Evolutionary conservation across 1,140 invertebrate genomes (phyloP).

Genomic region (Aphis gossypii): DNA sequence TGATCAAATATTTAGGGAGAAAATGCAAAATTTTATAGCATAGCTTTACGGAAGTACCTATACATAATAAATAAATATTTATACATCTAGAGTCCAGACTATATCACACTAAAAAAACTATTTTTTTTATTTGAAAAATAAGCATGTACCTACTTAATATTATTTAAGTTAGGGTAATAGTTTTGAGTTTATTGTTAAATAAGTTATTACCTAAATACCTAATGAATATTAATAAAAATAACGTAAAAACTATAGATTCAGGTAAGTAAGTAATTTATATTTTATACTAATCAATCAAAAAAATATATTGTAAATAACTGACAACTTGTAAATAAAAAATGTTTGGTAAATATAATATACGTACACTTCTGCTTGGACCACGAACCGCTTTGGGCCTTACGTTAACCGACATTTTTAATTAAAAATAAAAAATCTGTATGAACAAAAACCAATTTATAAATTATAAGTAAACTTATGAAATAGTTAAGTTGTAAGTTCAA

Average conservation of each 20-base stretch:
- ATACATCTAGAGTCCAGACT: too few relatives aligned
- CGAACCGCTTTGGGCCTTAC: background rate
- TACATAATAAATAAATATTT: background rate
- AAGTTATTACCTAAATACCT: background rate
- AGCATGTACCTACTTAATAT: background rate
- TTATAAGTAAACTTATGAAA: background rate
- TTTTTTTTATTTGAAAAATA: too few relatives aligned
- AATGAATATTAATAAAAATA: background rate
- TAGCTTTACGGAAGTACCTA: background rate
- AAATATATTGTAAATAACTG: background rate
- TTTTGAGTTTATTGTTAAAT: background rate
- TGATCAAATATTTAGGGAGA: background rate
- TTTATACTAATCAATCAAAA: background rate
- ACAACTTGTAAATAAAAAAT: background rate
- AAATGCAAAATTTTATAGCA: background rate
- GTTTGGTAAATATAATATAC: background rate
- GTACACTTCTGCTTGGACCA: slow-evolving; percentile 11
- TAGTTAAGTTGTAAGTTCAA: background rate
- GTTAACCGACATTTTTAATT: slow-evolving; percentile 26
- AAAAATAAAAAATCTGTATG: background rate
- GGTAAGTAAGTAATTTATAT: background rate
- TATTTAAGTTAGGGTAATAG: background rate
- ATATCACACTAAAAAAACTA: too few relatives aligned
- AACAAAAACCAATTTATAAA: background rate
- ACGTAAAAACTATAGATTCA: background rate